Evolutionary conservation across 1,140 invertebrate genomes (phyloP).

Genomic region (Drusus annulatus): DNA sequence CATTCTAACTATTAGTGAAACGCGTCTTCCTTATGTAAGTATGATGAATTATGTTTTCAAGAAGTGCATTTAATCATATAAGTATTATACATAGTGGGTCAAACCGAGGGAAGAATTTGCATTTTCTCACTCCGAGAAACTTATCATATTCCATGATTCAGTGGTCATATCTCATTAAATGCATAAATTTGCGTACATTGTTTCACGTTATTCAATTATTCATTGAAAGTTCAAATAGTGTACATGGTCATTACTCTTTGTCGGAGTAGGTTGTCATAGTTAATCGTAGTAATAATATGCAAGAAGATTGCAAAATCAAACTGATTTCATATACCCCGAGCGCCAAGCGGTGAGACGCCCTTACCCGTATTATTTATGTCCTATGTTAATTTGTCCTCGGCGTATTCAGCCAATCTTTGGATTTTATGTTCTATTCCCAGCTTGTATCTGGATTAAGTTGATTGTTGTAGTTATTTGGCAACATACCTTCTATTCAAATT

Average conservation of each 20-base stretch:
- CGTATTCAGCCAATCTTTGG: too few relatives aligned
- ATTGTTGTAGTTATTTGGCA: too few relatives aligned
- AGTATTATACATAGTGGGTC: too few relatives aligned
- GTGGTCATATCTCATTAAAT: slow-evolving; percentile 15
- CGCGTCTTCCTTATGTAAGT: too few relatives aligned
- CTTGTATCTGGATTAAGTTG: too few relatives aligned
- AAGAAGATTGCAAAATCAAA: slow-evolving; percentile 35
- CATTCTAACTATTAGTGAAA: too few relatives aligned
- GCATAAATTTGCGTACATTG: slow-evolving; percentile 26
- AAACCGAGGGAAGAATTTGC: background rate
- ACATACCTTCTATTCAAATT: too few relatives aligned
- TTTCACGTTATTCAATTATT: slow-evolving; percentile 14
- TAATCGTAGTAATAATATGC: slow-evolving; percentile 35
- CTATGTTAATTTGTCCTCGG: background rate
- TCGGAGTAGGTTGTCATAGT: slow-evolving; percentile 32
- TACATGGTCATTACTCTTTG: slow-evolving; percentile 32
- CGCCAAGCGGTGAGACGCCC: slow-evolving; percentile 11
- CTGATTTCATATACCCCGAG: slow-evolving; percentile 1
- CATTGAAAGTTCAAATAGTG: slow-evolving; percentile 33
- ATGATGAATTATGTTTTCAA: too few relatives aligned
- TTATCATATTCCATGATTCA: background rate
- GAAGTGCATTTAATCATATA: too few relatives aligned
- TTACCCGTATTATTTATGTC: slow-evolving; percentile 2
- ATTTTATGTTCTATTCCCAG: too few relatives aligned
- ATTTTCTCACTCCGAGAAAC: slow-evolving; percentile 13